Evolutionary conservation across 1,140 invertebrate genomes (phyloP).

Genomic region (Aphelenchoides besseyi): DNA sequence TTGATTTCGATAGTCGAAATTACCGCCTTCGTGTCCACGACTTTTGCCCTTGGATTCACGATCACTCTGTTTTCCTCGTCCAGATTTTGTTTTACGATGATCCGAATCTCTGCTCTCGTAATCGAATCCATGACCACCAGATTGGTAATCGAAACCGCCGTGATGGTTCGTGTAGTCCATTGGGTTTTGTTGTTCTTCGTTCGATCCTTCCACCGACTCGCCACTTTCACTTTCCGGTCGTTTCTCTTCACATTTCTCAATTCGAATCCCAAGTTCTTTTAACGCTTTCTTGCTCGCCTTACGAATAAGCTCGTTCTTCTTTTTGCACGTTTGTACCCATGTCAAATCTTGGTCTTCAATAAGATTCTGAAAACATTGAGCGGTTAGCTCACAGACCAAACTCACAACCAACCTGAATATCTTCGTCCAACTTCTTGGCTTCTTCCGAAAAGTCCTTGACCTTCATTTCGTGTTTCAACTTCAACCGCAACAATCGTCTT

Average conservation of each 20-base stretch:
- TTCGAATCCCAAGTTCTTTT: constrained; percentile 2
- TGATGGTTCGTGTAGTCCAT: not conserved
- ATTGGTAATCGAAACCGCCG: not conserved
- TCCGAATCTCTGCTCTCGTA: not conserved
- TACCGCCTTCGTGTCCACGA: not conserved
- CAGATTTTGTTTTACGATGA: too few relatives aligned
- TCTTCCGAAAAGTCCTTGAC: not conserved
- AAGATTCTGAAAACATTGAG: not conserved
- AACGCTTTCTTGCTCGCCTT: not conserved
- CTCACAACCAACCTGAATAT: constrained; percentile 5
- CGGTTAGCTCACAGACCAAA: too few relatives aligned
- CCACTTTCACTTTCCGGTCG: not conserved
- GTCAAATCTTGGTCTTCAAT: constrained; percentile 13
- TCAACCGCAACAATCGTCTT: not conserved
- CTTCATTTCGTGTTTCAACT: constrained; percentile 8
- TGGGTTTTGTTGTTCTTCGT: not conserved
- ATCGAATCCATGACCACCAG: not conserved
- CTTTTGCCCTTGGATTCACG: not conserved
- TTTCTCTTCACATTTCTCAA: not conserved
- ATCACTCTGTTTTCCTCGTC: too few relatives aligned
- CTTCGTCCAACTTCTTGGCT: constrained; percentile 9
- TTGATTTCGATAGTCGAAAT: not conserved
- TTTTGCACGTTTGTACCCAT: not conserved
- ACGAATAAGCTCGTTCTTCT: constrained; percentile 7
- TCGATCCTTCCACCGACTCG: not conserved